Evolutionary conservation across 2,888 invertebrate genomes (phyloP), one percentile per base, ranked within the genome.

Genomic region (Epirrhoe tristata): DNA sequence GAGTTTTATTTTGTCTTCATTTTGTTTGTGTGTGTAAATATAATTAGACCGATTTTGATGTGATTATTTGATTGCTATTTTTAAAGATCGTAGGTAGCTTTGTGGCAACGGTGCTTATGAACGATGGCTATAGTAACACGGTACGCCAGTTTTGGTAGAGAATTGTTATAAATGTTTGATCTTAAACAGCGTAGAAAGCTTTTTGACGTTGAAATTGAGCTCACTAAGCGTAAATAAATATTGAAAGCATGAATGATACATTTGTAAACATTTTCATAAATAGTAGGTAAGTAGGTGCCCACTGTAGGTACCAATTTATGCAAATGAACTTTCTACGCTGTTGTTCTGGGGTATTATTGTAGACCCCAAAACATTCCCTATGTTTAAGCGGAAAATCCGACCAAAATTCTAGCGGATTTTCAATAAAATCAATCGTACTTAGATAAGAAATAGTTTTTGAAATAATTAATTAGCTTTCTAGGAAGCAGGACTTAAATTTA

Each of bases 391-490:
- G 55, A 59, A 74, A 79, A 75, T 79, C 72, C 73, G 73, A 64
- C 75, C 77, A 75, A 66, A 71, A 74, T 74, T 72, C 72, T 75
- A 73, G 76, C 72, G 71, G 73, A 76, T 78, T 70, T 55, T 78
- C 74, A 72, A 75, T 78, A 77, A 74, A 73, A 78, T 81, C 81
- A 72, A 78, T 81, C 81, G 67, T 43, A 32, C 32, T 77, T 87
- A 85, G 84, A 69, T 74, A 78, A 81, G 81, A 73, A 77, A 82
- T 89, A 89, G 87, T 84, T 87, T 87, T 90, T 86, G 87, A 89
- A 88, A 85, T 89, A 89, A 80, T 82, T 88, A 89, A 80, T 82
- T 91, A 90, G 90, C 88, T 90, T 90, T 84, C 82, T 90, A 90
- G 90, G 81, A 80, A 74, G 85, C 87, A 86, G 78, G 79, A 84